Percentiles rank a stretch among this genome's conserved stretches.
phyloP scores from a whole-genome alignment of 92 coral and sea anemone genomes.

The Metridium senile region DNA sequence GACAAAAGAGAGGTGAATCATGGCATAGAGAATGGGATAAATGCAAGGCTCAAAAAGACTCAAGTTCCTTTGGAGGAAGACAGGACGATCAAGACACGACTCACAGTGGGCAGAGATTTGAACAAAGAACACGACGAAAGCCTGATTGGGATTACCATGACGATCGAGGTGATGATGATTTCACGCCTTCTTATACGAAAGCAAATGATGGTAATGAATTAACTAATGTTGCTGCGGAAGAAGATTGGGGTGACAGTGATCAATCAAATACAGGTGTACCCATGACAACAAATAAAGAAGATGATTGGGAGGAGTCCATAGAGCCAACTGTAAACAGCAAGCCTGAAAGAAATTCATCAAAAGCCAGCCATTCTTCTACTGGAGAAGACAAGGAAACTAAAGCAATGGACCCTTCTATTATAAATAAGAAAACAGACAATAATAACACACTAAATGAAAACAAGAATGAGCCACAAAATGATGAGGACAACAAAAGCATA shows the following conservation, averaged over 20 bases:
- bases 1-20: conserved; percentile 66
- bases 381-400: background rate
- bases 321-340: background rate
- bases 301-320: background rate
- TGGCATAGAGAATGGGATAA: conserved; percentile 90
- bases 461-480: too few species aligned
- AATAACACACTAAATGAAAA: too few species aligned
- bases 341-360: background rate
- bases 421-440: too few species aligned
- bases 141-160: conserved; percentile 45
- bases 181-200: background rate
- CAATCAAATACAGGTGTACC: background rate
- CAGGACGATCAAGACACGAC: conserved; percentile 16
- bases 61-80: conserved; percentile 5
- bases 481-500: too few species aligned
- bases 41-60: conserved; percentile 20
- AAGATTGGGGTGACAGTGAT: conserved; percentile 31
- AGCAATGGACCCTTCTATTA: too few species aligned
- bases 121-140: conserved; percentile 10
- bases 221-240: background rate
- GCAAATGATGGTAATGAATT: background rate
- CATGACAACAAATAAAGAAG: background rate
- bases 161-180: conserved; percentile 18
- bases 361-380: background rate
- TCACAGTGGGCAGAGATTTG: conserved; percentile 33